Conservation (phyloP, 2,113 vertebrate genomes). For the Etia nguti region DNA sequence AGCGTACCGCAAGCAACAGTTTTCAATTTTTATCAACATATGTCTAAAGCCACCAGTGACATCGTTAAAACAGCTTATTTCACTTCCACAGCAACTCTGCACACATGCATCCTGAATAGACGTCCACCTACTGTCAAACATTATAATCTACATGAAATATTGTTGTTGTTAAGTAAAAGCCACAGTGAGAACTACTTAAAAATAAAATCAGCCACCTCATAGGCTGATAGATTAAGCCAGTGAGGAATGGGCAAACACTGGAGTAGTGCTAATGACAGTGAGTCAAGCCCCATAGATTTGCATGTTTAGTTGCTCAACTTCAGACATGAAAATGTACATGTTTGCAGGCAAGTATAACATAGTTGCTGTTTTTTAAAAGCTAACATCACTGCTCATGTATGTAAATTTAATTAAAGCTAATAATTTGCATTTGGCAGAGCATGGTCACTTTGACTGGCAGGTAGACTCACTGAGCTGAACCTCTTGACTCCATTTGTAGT, state of each 20-base stretch:
- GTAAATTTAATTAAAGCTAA: not conserved
- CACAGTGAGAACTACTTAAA: not conserved
- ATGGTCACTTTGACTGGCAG: not conserved
- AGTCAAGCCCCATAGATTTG: not conserved
- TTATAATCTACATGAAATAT: not conserved
- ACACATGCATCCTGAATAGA: not conserved
- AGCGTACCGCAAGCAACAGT: not conserved
- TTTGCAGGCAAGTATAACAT: not conserved
- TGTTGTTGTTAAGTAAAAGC: not conserved
- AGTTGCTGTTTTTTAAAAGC: not conserved
- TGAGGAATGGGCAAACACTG: not conserved
- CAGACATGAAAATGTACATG: rapidly evolving
- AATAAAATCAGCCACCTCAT: not conserved
- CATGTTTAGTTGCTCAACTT: not conserved
- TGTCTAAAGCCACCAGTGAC: not conserved
- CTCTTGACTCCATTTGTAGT: not conserved
- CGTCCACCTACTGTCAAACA: not conserved
- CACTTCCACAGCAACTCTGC: not conserved
- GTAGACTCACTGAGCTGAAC: not conserved
- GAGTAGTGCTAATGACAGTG: not conserved
- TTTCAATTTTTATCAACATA: not conserved
- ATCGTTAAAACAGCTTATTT: not conserved
- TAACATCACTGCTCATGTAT: not conserved
- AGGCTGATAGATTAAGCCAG: not conserved
- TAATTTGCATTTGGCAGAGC: not conserved